A percentile compares a stretch with the other conserved stretches of the same genome.
Evolutionary conservation across 2,888 invertebrate species (phyloP).

Genomic region (Esperia sulphurella): DNA sequence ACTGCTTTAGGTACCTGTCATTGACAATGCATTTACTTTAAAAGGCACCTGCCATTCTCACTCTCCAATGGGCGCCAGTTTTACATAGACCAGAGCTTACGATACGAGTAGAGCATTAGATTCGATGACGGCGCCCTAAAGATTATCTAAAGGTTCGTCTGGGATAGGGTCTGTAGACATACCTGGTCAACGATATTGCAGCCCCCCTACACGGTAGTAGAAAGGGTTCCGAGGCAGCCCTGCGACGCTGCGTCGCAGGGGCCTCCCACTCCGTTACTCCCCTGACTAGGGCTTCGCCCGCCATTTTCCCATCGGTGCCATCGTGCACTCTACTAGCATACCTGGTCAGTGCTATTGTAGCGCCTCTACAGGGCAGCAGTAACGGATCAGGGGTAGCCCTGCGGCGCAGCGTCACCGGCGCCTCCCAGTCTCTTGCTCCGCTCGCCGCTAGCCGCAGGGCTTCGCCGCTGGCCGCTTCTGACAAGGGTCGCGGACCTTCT

Average conservation of each 20-base stretch:
- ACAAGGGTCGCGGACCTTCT: conserved; percentile 50
- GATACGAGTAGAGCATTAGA: too few relatives aligned
- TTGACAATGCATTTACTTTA: too few relatives aligned
- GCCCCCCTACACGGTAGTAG: conserved; percentile 67
- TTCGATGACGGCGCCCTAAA: too few relatives aligned
- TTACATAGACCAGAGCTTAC: too few relatives aligned
- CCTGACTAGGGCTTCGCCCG: conserved; percentile 72
- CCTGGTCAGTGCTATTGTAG: conserved; percentile 59
- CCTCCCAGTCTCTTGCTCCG: conserved; percentile 86
- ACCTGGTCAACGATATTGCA: conserved; percentile 56
- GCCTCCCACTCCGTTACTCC: conserved; percentile 88
- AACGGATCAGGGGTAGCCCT: conserved; percentile 87
- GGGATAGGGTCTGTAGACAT: neutral
- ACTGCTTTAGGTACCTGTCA: too few relatives aligned
- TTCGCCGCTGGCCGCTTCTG: conserved; percentile 70
- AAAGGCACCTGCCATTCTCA: too few relatives aligned
- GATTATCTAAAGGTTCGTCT: too few relatives aligned
- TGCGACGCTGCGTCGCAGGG: conserved; percentile 86
- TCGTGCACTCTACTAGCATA: neutral
- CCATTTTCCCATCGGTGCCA: conserved; percentile 20
- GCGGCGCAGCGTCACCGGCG: conserved; percentile 87
- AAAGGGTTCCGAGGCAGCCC: conserved; percentile 86
- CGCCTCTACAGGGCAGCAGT: conserved; percentile 64
- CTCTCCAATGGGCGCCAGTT: too few relatives aligned
- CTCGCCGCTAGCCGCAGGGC: conserved; percentile 72